Conservation (phyloP, 2,888 invertebrate species). For the Eurytoma californica region DNA sequence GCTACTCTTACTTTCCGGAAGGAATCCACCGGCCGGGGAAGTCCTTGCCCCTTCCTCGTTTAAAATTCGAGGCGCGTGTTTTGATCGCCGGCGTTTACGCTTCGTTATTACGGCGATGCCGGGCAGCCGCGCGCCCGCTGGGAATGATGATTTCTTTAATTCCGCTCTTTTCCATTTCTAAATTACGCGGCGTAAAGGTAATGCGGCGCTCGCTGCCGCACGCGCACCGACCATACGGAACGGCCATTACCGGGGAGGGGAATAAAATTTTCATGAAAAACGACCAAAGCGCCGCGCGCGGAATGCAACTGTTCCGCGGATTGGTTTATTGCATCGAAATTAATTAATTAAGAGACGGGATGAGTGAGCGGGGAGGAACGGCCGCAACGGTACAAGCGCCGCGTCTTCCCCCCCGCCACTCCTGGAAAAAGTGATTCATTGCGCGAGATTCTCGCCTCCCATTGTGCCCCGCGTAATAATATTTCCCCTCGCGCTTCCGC, state of each 20-base stretch:
- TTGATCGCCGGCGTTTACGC: no score
- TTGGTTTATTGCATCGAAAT: conserved; percentile 44
- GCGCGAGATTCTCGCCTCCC: background rate
- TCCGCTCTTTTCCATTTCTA: no score
- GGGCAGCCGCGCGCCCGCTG: no score
- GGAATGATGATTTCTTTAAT: no score
- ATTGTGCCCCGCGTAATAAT: conserved; percentile 45
- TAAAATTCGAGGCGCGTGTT: no score
- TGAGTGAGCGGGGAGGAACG: background rate
- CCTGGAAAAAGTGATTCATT: conserved; percentile 45
- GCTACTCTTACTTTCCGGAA: no score
- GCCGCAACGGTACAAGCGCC: background rate
- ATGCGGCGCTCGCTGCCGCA: background rate
- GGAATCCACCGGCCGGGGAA: no score
- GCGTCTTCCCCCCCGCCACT: background rate
- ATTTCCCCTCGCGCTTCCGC: conserved; percentile 35
- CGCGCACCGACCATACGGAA: background rate
- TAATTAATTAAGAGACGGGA: conserved; percentile 47
- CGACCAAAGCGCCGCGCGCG: background rate
- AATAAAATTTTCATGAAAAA: background rate
- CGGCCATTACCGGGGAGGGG: no score
- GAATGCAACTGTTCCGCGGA: background rate
- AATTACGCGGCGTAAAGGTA: no score
- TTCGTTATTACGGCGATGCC: no score
- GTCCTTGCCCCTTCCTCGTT: no score